Base-by-base conservation (phyloP, 1,140 invertebrate genomes). In the Halyomorpha halys region DNA sequence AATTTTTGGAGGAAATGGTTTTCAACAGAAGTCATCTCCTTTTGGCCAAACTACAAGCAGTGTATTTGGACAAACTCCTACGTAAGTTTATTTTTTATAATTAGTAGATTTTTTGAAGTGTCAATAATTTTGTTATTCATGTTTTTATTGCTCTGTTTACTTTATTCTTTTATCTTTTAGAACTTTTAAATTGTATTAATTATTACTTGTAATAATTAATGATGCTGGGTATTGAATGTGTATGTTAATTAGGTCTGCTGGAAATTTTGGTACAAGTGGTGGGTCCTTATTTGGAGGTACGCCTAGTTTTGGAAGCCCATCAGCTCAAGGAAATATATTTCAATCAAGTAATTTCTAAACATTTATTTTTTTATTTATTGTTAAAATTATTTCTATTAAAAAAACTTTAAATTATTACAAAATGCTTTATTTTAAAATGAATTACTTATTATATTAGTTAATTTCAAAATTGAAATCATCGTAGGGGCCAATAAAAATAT, bases 41-140 rank as follows among this genome's bases (percentile, higher is more conserved):
- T 66, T 66, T 60, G 65, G 65, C 3, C 65, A 66, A 30, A 25
- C 56, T 34, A 16, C 8, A 18, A 44, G 62, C 9, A 44, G 15
- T 39, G 16, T 45, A 14, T 68, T 70, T 64, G 65, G 67, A 19
- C 54, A 65, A 21, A 16, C 63, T 47, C 15, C 63, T n/a, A 25
- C 16, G 63, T 65, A 61, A 62, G 49, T 63, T 63, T 34, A 49
- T 23, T 51, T 53, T 34, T 13, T 62, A 16, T 16, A 2, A 15
- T 51, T 3, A 15, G 4, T 14, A 19, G 51, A 19, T 19, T 23
- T 15, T 11, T 16, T 23, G 27, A n/a, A 11, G 1, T 23, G 23
- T 56, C 6, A 8, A 49, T 19, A 49, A 19, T 49, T 19, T 49
- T 14, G 1, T 6, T 49, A n/a, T 8, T 19, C 3, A n/a, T 47